Conservation (phyloP, 92 coral and sea anemone genomes). For the Nematostella vectensis region DNA sequence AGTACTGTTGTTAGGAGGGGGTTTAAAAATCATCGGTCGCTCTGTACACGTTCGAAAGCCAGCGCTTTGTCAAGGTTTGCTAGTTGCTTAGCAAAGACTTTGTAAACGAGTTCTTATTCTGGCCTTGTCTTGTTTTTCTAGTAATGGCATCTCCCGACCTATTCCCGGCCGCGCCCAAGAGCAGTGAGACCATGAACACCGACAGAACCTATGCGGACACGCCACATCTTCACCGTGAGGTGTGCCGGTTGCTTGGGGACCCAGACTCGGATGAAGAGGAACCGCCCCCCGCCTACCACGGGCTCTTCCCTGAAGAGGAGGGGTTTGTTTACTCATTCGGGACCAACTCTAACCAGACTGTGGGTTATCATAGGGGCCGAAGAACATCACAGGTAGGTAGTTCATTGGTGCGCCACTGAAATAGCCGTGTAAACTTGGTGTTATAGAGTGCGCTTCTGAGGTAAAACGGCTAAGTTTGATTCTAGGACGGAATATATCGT, state of each 20-base stretch:
- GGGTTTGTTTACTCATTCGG: conserved; percentile 20
- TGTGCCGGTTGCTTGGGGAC: conserved; percentile 60
- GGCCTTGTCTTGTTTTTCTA: too few relatives aligned
- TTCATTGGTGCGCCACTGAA: neutral
- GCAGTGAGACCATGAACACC: conserved; percentile 17
- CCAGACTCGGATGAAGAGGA: conserved; percentile 80
- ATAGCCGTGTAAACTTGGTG: too few relatives aligned
- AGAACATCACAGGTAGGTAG: conserved; percentile 22
- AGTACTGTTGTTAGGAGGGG: too few relatives aligned
- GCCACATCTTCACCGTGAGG: conserved; percentile 77
- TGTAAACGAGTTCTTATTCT: too few relatives aligned
- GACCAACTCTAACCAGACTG: conserved; percentile 11
- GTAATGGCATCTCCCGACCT: conserved; percentile 91
- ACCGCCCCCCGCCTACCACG: conserved; percentile 58
- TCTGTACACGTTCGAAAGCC: too few relatives aligned
- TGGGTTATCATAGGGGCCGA: conserved; percentile 16
- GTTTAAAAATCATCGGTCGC: too few relatives aligned
- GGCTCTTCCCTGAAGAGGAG: conserved; percentile 24
- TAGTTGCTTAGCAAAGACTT: too few relatives aligned
- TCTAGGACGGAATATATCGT: too few relatives aligned
- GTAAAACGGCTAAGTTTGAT: too few relatives aligned
- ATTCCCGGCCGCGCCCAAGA: conserved; percentile 56
- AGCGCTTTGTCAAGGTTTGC: too few relatives aligned
- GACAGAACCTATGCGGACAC: conserved; percentile 35
- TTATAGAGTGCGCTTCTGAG: too few relatives aligned